Evolutionary conservation across 2,888 invertebrate species (phyloP).

Genomic region (Aquatica leii): DNA sequence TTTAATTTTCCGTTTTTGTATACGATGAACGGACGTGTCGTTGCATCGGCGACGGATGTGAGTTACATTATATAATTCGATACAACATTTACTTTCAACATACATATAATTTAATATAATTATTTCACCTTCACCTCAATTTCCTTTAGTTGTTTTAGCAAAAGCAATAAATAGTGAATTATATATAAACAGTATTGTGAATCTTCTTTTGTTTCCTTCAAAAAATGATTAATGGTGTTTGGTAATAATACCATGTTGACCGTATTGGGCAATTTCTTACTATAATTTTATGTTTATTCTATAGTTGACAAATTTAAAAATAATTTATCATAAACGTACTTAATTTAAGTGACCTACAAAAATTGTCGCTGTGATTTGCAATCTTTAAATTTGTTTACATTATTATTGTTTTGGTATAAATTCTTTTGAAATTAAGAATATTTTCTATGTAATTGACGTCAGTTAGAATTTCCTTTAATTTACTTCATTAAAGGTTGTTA

Average conservation of each 20-base stretch:
- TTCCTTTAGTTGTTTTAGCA: constrained; percentile 36
- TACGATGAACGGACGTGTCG: constrained; percentile 11
- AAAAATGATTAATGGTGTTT: constrained; percentile 18
- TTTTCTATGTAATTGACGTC: too few relatives aligned
- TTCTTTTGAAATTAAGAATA: too few relatives aligned
- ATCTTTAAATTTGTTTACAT: not conserved
- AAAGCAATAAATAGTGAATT: constrained; percentile 15
- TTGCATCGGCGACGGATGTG: constrained; percentile 42
- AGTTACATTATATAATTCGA: constrained; percentile 50
- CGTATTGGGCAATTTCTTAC: constrained; percentile 19
- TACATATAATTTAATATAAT: constrained; percentile 52
- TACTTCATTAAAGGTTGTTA: too few relatives aligned
- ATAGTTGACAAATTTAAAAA: not conserved
- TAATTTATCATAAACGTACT: constrained; percentile 2
- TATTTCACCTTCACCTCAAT: constrained; percentile 55
- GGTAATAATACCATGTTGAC: constrained; percentile 12
- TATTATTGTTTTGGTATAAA: too few relatives aligned
- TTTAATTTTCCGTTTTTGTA: constrained; percentile 11
- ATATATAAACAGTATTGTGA: constrained; percentile 21
- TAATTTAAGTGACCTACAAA: not conserved
- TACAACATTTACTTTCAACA: constrained; percentile 53
- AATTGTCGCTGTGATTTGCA: not conserved
- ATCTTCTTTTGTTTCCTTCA: constrained; percentile 28
- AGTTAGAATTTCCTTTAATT: too few relatives aligned
- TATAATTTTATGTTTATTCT: constrained; percentile 3